Evolutionary conservation across 2,113 vertebrate genomes (phyloP).

Genomic region (Athene noctua): DNA sequence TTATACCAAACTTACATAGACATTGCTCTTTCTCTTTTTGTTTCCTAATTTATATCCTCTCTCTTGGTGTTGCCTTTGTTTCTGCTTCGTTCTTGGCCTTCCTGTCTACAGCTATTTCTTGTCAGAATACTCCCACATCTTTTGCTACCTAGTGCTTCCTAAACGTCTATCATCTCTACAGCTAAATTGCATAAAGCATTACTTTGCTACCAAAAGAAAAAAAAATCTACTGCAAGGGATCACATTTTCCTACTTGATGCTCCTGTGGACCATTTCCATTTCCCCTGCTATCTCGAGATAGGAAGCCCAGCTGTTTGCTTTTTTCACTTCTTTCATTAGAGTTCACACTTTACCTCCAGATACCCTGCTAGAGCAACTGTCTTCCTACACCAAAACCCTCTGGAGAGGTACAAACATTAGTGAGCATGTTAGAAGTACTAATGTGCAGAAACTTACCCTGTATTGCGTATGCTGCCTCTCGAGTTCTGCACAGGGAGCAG

Average conservation of each 20-base stretch:
- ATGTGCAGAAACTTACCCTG: constrained; percentile 6
- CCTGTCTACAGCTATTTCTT: background rate
- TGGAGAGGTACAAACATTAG: constrained; percentile 48
- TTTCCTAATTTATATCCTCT: background rate
- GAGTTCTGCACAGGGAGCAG: background rate
- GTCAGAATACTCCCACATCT: background rate
- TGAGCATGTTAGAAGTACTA: constrained; percentile 39
- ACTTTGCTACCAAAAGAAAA: background rate
- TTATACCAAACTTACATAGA: background rate
- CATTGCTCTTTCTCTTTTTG: background rate
- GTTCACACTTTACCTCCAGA: constrained; percentile 44
- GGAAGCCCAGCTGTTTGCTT: constrained; percentile 45
- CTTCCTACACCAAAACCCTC: constrained; percentile 35
- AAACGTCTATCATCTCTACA: background rate
- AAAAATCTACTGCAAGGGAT: background rate
- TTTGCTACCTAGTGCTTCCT: background rate
- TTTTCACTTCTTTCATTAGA: constrained; percentile 57
- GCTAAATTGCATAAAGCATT: background rate
- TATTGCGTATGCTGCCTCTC: background rate
- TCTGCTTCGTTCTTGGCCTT: background rate
- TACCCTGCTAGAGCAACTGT: constrained; percentile 12
- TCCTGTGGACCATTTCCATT: background rate
- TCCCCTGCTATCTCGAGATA: background rate
- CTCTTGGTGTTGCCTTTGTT: background rate
- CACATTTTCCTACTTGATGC: background rate